Evolutionary conservation across 2,888 invertebrate species (phyloP).

Genomic region (Idaea straminata): DNA sequence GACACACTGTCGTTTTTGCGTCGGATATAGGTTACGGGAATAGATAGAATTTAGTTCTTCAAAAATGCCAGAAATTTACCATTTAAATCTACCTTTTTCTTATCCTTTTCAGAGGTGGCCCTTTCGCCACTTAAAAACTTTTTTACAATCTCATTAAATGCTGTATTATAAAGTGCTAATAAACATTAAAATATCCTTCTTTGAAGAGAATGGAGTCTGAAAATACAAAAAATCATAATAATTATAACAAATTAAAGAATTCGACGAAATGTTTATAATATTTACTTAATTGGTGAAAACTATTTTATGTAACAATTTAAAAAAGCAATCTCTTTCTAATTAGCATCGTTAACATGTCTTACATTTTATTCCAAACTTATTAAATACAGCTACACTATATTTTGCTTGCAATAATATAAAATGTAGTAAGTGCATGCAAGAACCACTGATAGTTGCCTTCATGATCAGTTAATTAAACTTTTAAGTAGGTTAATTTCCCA

Average conservation of each 20-base stretch:
- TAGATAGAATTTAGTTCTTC: no score
- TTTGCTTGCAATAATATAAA: background rate
- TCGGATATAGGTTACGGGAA: no score
- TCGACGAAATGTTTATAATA: background rate
- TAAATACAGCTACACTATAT: background rate
- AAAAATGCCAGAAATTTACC: no score
- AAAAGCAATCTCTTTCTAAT: background rate
- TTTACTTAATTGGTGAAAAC: background rate
- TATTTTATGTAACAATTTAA: background rate
- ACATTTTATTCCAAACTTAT: background rate
- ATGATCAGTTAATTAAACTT: background rate
- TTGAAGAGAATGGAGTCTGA: background rate
- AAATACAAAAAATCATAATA: background rate
- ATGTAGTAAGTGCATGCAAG: background rate
- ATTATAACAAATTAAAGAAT: background rate
- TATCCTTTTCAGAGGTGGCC: no score
- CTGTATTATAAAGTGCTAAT: background rate
- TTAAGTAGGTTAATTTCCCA: background rate
- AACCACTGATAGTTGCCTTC: background rate
- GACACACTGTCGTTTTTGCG: no score
- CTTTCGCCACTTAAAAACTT: no score
- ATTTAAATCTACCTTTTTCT: no score
- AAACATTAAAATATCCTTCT: background rate
- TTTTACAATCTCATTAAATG: no score
- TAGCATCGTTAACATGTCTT: background rate